Evolutionary conservation across 2,113 vertebrate genomes (phyloP).

Genomic region (Heliornis fulica): DNA sequence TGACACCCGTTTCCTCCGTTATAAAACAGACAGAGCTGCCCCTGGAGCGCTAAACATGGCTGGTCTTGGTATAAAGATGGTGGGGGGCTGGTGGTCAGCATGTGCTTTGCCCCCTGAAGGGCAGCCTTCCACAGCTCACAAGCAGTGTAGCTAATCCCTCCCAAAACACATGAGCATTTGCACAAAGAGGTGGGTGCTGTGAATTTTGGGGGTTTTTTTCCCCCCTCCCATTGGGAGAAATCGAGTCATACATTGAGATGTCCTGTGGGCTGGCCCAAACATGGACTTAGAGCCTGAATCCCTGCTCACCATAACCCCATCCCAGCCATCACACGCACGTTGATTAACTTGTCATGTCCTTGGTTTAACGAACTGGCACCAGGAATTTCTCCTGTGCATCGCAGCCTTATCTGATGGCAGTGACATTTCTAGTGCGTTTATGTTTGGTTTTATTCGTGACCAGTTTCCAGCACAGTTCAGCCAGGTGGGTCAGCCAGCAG

Average conservation of each 20-base stretch:
- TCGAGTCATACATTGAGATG: neutral
- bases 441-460: neutral
- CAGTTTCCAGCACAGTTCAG: neutral
- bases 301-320: neutral
- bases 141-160: neutral
- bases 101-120: neutral
- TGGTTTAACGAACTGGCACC: conserved; percentile 10
- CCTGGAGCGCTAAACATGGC: neutral
- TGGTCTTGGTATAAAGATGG: neutral
- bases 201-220: neutral
- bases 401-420: conserved; percentile 50
- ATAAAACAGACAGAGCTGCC: neutral
- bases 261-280: neutral
- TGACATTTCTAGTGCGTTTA: conserved; percentile 34
- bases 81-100: neutral
- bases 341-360: neutral
- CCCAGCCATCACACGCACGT: neutral
- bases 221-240: neutral
- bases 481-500: neutral
- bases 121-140: fast-evolving
- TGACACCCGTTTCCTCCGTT: neutral
- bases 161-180: neutral
- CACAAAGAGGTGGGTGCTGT: neutral
- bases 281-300: neutral
- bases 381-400: conserved; percentile 41